Evolutionary conservation across 2,888 invertebrate genomes (phyloP).

Genomic region (Globia sparganii): DNA sequence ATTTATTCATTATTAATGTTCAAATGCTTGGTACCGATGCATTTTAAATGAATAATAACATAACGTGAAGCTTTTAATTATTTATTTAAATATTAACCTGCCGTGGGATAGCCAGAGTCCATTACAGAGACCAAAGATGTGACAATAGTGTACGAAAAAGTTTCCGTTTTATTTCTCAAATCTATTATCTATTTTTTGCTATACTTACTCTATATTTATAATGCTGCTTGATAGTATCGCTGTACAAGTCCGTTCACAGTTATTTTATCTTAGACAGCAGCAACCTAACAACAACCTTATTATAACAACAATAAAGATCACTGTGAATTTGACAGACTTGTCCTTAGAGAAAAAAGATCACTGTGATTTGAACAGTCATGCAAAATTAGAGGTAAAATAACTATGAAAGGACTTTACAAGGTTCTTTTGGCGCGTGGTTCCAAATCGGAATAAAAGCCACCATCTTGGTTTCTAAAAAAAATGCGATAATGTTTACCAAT

Average conservation of each 20-base stretch:
- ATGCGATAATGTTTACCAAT: neutral
- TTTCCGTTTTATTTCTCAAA: neutral
- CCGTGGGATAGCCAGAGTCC: neutral
- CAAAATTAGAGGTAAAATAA: too few relatives aligned
- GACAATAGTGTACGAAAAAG: neutral
- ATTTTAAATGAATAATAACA: conserved; percentile 27
- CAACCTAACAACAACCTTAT: too few relatives aligned
- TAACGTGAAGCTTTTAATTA: conserved; percentile 18
- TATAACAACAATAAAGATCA: too few relatives aligned
- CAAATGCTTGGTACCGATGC: conserved; percentile 44
- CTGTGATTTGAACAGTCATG: too few relatives aligned
- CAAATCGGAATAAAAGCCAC: neutral
- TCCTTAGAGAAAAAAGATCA: too few relatives aligned
- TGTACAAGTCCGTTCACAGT: too few relatives aligned
- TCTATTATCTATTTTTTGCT: neutral
- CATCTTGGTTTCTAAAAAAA: neutral
- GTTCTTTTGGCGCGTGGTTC: neutral
- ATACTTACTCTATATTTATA: neutral
- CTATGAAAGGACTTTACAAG: too few relatives aligned
- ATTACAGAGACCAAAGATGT: neutral
- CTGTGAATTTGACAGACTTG: too few relatives aligned
- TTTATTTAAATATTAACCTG: conserved; percentile 12
- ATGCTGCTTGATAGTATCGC: too few relatives aligned
- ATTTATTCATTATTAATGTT: conserved; percentile 64
- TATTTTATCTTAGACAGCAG: too few relatives aligned